A percentile compares a stretch with the other conserved stretches of the same genome.
Conservation (phyloP, 2,797 vertebrate species). For the Protosalanx chinensis region DNA sequence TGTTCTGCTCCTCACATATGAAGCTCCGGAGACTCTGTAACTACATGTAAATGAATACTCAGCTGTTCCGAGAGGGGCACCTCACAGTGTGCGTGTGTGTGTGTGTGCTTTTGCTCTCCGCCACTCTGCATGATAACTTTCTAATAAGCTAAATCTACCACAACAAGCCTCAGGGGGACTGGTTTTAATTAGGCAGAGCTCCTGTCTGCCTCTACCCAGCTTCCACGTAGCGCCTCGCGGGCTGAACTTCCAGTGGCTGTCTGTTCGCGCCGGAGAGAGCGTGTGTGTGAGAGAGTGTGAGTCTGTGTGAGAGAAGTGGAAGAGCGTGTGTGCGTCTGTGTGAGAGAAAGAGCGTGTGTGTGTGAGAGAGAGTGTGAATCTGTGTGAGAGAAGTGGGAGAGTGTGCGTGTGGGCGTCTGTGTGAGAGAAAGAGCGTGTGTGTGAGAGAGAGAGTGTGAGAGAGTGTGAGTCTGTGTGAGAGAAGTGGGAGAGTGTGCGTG, state of each 20-base stretch:
- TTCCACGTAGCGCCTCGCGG: neutral
- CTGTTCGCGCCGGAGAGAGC: neutral
- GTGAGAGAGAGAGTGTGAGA: no score
- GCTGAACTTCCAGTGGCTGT: neutral
- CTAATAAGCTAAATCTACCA: constrained; percentile 49
- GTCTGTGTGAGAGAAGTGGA: neutral
- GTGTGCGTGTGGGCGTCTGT: no score
- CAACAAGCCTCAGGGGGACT: constrained; percentile 43
- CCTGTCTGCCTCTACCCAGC: neutral
- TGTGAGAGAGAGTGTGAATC: neutral
- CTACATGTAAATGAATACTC: neutral
- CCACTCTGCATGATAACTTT: constrained; percentile 32
- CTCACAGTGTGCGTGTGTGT: neutral
- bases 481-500: no score
- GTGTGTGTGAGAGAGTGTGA: neutral
- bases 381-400: no score
- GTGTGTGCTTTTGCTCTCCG: constrained; percentile 8
- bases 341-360: no score
- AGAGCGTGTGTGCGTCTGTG: no score
- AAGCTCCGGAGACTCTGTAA: neutral
- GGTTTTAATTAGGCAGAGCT: constrained; percentile 51
- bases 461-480: no score
- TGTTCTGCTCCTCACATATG: neutral
- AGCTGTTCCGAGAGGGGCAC: neutral
- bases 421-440: no score